Evolutionary conservation across 1,140 invertebrate species (phyloP).

Genomic region (Drosophila tani): DNA sequence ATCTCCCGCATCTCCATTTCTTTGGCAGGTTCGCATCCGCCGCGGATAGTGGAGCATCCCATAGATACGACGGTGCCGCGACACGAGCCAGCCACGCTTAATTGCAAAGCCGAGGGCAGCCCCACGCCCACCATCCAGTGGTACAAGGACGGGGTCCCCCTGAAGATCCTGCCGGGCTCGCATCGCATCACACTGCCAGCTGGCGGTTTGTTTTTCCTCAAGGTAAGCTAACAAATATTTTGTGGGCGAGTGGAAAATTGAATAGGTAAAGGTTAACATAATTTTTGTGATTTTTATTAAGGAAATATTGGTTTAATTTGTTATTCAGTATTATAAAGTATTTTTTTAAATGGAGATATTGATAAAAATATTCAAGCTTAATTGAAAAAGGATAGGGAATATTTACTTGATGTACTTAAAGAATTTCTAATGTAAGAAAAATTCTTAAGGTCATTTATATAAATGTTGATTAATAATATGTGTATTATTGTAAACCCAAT

Average conservation of each 20-base stretch:
- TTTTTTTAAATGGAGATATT: too few species aligned
- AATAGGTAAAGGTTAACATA: conserved; percentile 2
- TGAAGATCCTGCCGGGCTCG: conserved; percentile 87
- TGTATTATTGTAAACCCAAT: neutral
- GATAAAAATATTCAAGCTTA: too few species aligned
- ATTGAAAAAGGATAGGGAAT: too few species aligned
- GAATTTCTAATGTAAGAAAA: too few species aligned
- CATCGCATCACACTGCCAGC: conserved; percentile 89
- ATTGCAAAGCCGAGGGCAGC: conserved; percentile 91
- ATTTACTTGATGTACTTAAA: too few species aligned
- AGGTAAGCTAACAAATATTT: conserved; percentile 86
- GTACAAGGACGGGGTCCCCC: conserved; percentile 90
- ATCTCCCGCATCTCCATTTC: conserved; percentile 19
- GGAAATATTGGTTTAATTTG: too few species aligned
- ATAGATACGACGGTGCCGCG: conserved; percentile 92
- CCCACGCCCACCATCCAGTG: conserved; percentile 90
- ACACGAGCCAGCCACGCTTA: conserved; percentile 92
- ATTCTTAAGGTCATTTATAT: too few species aligned
- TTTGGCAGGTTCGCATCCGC: conserved; percentile 88
- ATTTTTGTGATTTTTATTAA: too few species aligned
- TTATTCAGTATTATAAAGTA: too few species aligned
- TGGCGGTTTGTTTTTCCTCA: conserved; percentile 93
- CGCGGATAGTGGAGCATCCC: conserved; percentile 93
- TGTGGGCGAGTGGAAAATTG: conserved; percentile 14
- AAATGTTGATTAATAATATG: neutral